Evolutionary conservation across 1,140 invertebrate genomes (phyloP), one percentile per base, ranked within the genome.

Genomic region (Neodiprion lecontei): DNA sequence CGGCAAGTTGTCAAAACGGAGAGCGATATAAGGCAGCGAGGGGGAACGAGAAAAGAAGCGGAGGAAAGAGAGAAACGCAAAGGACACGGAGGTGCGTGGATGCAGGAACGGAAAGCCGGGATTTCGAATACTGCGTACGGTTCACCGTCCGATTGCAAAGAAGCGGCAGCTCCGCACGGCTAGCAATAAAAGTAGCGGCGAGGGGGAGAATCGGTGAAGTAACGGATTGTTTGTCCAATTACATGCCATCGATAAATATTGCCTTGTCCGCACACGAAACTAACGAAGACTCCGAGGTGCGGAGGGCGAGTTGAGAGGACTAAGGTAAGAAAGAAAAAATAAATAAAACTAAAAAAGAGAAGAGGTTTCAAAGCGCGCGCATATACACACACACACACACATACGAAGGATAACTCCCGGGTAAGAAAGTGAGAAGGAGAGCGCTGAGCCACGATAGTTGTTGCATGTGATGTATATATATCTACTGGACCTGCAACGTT

Each of bases 211-310:
- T 28, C 68, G 61, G 72, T 50, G 75, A n/a, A 78, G 78, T 79
- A 78, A 79, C 77, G 77, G 28, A 74, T 74, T 77, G 73, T 74
- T 75, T 77, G 74, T 78, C 78, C 78, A 79, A 79, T 79, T 79
- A 79, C 76, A 77, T 76, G 70, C 69, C 75, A 71, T 79, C 78
- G 77, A 78, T 17, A 40, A 40, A 40, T 40, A 40, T 40, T 40
- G 68, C n/a, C 28, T 21, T 28, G 28, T 72, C 74, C 70, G 70
- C 68, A 72, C 72, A 70, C 66, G 74, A 78, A 76, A 78, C 74
- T 67, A 76, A 78, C 28, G 28, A 40, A 72, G 69, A 70, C 69
- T 9, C 67, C 72, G 76, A 65, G 65, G 48, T 12, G n/a, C 49
- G n/a, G 47, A 40, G 28, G 28, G 28, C 28, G 28, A 40, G 28